Evolutionary conservation across 2,888 invertebrate species (phyloP).

Genomic region (Coelopa pilipes): DNA sequence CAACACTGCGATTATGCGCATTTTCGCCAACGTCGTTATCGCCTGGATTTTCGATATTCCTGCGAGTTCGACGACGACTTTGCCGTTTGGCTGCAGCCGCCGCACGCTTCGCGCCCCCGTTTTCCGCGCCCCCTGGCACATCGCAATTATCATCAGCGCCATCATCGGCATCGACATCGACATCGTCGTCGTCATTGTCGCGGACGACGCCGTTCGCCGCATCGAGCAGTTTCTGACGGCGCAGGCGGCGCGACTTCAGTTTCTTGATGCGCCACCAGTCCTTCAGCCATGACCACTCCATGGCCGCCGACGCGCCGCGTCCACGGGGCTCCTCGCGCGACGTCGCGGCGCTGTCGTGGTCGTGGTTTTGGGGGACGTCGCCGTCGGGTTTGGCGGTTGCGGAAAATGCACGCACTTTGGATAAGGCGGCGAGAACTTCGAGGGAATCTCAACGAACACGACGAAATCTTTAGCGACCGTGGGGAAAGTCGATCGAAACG

Average conservation of each 20-base stretch:
- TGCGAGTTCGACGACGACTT: not conserved
- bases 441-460: too few species aligned
- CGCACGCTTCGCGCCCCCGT: not conserved
- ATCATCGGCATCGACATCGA: constrained; percentile 36
- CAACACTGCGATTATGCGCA: constrained; percentile 18
- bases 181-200: constrained; percentile 40
- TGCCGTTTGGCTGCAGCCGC: not conserved
- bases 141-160: constrained; percentile 47
- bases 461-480: too few species aligned
- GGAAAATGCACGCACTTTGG: not conserved
- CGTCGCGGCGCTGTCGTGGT: too few species aligned
- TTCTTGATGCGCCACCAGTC: constrained; percentile 84
- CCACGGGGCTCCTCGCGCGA: not conserved
- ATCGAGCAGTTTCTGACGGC: constrained; percentile 24
- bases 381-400: too few species aligned
- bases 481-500: too few species aligned
- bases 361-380: too few species aligned
- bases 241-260: constrained; percentile 41
- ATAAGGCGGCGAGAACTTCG: too few species aligned
- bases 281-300: constrained; percentile 85
- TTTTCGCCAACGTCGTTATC: not conserved
- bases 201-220: constrained; percentile 18
- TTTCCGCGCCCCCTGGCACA: constrained; percentile 9
- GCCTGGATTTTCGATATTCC: not conserved
- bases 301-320: constrained; percentile 52